Evolutionary conservation across 37 sponge, comb jelly and placozoan genomes (phyloP).

Genomic region (Bolinopsis microptera): DNA sequence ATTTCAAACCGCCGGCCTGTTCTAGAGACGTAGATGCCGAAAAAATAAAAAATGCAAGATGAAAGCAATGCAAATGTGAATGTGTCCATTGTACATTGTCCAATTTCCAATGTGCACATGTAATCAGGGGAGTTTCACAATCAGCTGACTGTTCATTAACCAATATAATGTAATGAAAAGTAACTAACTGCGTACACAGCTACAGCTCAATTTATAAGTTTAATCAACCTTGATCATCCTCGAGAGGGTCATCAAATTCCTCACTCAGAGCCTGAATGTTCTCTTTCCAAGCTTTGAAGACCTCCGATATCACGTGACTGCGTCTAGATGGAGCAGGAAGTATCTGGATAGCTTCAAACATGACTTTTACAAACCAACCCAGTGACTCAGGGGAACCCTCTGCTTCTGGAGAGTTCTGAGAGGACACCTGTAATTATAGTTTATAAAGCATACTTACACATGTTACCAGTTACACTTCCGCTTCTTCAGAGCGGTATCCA

Average conservation of each 20-base stretch:
- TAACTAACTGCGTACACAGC: not conserved
- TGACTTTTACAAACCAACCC: slow-evolving; percentile 33
- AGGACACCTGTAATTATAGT: slow-evolving; percentile 47
- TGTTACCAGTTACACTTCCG: too few species aligned
- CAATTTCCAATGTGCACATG: too few species aligned
- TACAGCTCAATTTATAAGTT: not conserved
- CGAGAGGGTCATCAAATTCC: slow-evolving; percentile 16
- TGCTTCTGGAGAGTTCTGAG: slow-evolving; percentile 32
- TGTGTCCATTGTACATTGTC: not conserved
- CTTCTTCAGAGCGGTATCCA: too few species aligned
- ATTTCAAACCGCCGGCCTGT: not conserved
- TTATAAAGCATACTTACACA: too few species aligned
- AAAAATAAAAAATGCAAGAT: not conserved
- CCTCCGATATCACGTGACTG: not conserved
- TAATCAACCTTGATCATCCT: not conserved
- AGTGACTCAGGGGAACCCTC: slow-evolving; percentile 39
- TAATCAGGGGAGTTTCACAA: too few species aligned
- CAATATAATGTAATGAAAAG: not conserved
- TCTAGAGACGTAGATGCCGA: not conserved
- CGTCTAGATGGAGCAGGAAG: not conserved
- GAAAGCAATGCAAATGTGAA: too few species aligned
- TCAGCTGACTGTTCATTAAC: too few species aligned
- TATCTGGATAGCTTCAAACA: not conserved
- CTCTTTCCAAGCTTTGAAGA: slow-evolving; percentile 46
- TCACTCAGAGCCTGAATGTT: not conserved